Base-by-base conservation (phyloP, 2,797 vertebrate genomes). In the Phoxinus dragarum region DNA sequence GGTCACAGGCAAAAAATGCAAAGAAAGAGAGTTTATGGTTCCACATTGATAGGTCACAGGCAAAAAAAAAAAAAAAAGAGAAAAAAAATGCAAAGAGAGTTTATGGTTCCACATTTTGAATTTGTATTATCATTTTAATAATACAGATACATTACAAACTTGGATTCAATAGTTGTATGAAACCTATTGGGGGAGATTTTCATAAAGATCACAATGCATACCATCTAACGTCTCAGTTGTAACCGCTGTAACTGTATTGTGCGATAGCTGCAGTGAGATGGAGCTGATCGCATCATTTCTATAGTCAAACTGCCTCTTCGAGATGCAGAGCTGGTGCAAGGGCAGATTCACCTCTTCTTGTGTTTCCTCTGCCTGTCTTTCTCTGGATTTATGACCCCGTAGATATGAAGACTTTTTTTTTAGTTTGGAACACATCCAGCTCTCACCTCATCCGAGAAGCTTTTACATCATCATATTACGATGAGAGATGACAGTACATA, bases 321-420 rank as follows among this genome's bases (percentile, higher is more conserved):
- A 80, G 69, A 84, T 83, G 80, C 61, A 82, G 61, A 78, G 72
- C 56, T 68, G 75, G 31, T 83, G 68, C 80, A 86, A 83, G 76
- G 83, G 52, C 56, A 76, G 49, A 71, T 81, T 88, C 79, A 85
- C 71, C 83, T 88, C 78, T 72, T 74, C 40, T 47, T 36, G 21
- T 73, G 34, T 42, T 74, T 85, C 67, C 77, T 85, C 67, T 74
- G 21, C 54, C 56, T 27, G 21, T 64, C 77, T 23, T 11, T 73
- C 44, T 80, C 34, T 73, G 68, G 69, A 85, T 85, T 85, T 85
- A 85, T 85, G 77, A 85, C 68, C 68, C 77, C 1, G 3, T 85
- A 72, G 77, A 54, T 59, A 36, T 67, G 77, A 80, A 73, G 77
- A 80, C 38, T 85, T 80, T 78, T 85, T 47, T 84, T 78, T 85